Conservation (phyloP, 2,888 invertebrate species). For the Torymus tubicola region DNA sequence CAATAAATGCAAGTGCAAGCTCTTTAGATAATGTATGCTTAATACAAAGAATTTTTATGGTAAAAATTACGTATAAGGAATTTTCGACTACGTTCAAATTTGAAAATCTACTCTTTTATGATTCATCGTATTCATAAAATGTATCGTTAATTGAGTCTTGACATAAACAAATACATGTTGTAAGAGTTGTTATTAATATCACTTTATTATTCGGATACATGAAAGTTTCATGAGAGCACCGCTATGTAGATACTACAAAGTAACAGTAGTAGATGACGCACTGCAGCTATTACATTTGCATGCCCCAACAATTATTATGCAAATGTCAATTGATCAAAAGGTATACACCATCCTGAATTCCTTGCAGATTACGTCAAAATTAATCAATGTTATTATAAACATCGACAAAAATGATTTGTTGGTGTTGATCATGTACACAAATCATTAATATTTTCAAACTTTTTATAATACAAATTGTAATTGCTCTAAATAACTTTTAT, state of each 20-base stretch:
- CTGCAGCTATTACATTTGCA: conserved; percentile 33
- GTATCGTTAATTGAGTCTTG: not conserved
- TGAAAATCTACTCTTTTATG: too few species aligned
- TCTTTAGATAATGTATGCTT: too few species aligned
- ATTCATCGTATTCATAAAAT: too few species aligned
- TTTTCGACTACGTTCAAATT: too few species aligned
- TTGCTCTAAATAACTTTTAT: too few species aligned
- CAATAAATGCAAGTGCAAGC: too few species aligned
- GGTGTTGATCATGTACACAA: too few species aligned
- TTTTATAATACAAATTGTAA: too few species aligned
- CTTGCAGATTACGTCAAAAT: conserved; percentile 18
- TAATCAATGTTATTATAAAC: not conserved
- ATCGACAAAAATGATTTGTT: not conserved
- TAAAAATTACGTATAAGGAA: too few species aligned
- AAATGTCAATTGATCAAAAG: conserved; percentile 42
- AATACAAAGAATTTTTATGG: too few species aligned
- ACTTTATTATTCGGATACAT: conserved; percentile 28
- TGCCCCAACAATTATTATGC: conserved; percentile 43
- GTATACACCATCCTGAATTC: conserved; percentile 35
- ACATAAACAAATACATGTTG: not conserved
- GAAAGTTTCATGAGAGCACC: conserved; percentile 34
- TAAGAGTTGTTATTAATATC: not conserved
- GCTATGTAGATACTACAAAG: conserved; percentile 3
- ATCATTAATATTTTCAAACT: too few species aligned
- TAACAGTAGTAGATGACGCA: conserved; percentile 40